These are phyloP conservation scores for human (Homo sapiens) DNA, from an alignment of 2,113 vertebrate genomes.

Conservation along the genomic window GRCh38 chr6:139114501-139115000, in stretches of 20 bases:
- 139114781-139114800: not conserved
- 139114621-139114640: slow-evolving; percentile 5
- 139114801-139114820: slow-evolving; percentile 15
- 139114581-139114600: not conserved
- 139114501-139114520: not conserved
- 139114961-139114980: not conserved
- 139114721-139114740: not conserved
- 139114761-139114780: not conserved
- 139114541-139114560: not conserved
- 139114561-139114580: slow-evolving; percentile 2
- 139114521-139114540: not conserved
- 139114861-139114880: not conserved
- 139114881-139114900: not conserved
- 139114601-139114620: not conserved
- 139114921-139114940: slow-evolving; percentile 57
- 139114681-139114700: not conserved
- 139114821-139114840: slow-evolving; percentile 27
- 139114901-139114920: slow-evolving; percentile 72
- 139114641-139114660: not conserved
- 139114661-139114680: not conserved
- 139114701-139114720: not conserved
- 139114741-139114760: not conserved
- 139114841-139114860: not conserved
- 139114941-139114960: slow-evolving; percentile 73
- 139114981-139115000: not conserved